Conservation (phyloP, 2,888 invertebrate genomes). For the Andrena bucephala region DNA sequence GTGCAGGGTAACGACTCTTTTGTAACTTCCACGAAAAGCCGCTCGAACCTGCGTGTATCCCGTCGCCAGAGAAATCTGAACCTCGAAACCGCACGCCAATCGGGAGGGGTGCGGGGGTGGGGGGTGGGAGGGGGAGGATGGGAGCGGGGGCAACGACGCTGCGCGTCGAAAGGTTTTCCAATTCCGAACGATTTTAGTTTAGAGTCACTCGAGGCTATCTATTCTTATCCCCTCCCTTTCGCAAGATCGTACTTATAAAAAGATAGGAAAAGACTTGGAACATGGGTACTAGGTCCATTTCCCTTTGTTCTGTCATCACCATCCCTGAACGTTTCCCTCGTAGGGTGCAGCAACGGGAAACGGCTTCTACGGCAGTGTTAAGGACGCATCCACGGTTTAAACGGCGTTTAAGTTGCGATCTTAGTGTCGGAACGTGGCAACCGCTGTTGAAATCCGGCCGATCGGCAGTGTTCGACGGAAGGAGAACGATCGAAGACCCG, state of each 20-base stretch:
- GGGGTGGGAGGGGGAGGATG: neutral
- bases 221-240: slow-evolving; percentile 2
- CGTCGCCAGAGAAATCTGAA: neutral
- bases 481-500: slow-evolving; percentile 42
- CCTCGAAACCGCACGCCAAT: neutral
- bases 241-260: slow-evolving; percentile 14
- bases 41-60: neutral
- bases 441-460: slow-evolving; percentile 63
- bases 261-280: slow-evolving; percentile 46
- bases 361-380: slow-evolving; percentile 54
- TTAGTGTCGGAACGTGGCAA: slow-evolving; percentile 58
- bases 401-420: slow-evolving; percentile 62
- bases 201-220: neutral
- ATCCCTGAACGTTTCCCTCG: slow-evolving; percentile 72
- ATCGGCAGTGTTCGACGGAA: slow-evolving; percentile 49
- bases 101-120: neutral
- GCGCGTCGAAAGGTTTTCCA: neutral
- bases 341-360: slow-evolving; percentile 66
- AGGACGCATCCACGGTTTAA: slow-evolving; percentile 60
- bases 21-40: slow-evolving; percentile 31
- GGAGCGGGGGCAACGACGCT: neutral
- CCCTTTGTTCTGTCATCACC: slow-evolving; percentile 71
- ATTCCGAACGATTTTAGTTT: too few relatives aligned
- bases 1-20: slow-evolving; percentile 58
- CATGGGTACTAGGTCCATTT: slow-evolving; percentile 65